phyloP scores from a whole-genome alignment of 2,113 vertebrate species.

The Rattus norvegicus region GRCr8 NC_086019.1:42963001-42963500 shows the following conservation, averaged over 20 bases:
- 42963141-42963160: too few species aligned
- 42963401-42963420: neutral
- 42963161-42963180: neutral
- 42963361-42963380: neutral
- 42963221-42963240: neutral
- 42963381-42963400: neutral
- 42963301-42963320: neutral
- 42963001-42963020: constrained; percentile 50
- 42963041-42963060: neutral
- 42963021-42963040: neutral
- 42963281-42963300: neutral
- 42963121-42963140: neutral
- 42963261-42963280: neutral
- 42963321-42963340: neutral
- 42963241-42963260: neutral
- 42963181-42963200: neutral
- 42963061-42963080: neutral
- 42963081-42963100: neutral
- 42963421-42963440: neutral
- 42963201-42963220: fast-evolving
- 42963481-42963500: neutral
- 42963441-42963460: neutral
- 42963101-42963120: neutral
- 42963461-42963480: neutral
- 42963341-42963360: neutral